These are phyloP conservation scores for Clarias pachynema DNA, from an alignment of 2,797 vertebrate genomes.

Conservation along the genomic window DNA sequence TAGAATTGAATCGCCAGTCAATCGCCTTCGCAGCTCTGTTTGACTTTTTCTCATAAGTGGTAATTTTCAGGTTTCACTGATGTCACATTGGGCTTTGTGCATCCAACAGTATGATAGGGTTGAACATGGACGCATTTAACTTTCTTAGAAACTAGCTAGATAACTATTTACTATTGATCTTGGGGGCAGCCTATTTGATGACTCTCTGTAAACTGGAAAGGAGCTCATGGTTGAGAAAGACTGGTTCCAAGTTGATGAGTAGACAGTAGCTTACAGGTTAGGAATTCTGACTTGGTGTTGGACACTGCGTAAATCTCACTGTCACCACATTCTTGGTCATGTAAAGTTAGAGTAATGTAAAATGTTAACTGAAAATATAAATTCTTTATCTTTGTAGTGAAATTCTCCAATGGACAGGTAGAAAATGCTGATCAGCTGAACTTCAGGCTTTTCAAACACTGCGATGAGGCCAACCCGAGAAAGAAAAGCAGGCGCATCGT, in stretches of 20 bases:
- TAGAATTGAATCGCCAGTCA: too few relatives aligned
- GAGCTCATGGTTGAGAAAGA: background rate
- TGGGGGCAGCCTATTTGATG: background rate
- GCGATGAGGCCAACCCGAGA: slow-evolving; percentile 77
- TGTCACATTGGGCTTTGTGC: background rate
- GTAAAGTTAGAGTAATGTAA: background rate
- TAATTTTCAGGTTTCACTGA: background rate
- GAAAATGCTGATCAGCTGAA: slow-evolving; percentile 71
- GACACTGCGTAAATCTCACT: background rate
- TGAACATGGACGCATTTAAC: too few relatives aligned
- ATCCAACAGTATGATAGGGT: too few relatives aligned
- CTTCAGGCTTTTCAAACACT: slow-evolving; percentile 79
- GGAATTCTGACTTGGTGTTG: background rate
- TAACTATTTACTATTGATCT: background rate
- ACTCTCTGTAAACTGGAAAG: background rate
- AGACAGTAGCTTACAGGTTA: background rate
- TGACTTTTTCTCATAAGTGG: background rate
- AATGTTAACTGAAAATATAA: background rate
- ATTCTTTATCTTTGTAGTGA: slow-evolving; percentile 72
- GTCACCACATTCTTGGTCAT: background rate
- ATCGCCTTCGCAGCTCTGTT: too few relatives aligned
- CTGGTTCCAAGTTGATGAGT: background rate
- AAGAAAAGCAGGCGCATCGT: slow-evolving; percentile 80
- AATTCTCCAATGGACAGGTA: slow-evolving; percentile 87
- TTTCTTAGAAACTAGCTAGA: background rate